phyloP scores from a whole-genome alignment of 2,888 invertebrate genomes.

The Clanis bilineata region DNA sequence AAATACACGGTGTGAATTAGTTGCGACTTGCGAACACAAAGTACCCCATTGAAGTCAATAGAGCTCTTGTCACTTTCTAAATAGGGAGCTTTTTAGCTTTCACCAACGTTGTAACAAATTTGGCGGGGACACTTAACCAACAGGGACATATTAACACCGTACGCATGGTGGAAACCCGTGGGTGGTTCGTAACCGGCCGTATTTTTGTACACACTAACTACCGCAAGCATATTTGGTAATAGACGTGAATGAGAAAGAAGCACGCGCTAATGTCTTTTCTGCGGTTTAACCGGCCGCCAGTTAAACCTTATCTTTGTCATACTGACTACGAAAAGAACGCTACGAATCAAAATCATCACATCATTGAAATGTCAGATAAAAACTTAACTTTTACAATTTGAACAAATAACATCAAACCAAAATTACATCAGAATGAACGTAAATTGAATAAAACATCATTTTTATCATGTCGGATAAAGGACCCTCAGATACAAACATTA shows the following conservation, averaged over 20 bases:
- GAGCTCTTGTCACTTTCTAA: constrained; percentile 38
- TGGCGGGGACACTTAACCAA: constrained; percentile 66
- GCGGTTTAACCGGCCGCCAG: constrained; percentile 19
- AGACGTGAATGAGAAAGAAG: constrained; percentile 44
- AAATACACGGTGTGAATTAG: constrained; percentile 77
- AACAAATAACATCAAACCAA: not conserved
- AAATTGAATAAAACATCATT: not conserved
- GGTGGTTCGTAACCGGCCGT: constrained; percentile 73
- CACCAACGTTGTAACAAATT: constrained; percentile 42
- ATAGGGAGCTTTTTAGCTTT: constrained; percentile 57
- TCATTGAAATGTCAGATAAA: no score
- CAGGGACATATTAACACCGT: constrained; percentile 74
- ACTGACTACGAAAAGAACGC: not conserved
- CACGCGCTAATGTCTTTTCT: constrained; percentile 34
- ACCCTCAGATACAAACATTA: constrained; percentile 3
- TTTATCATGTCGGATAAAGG: not conserved
- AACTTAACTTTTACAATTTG: not conserved
- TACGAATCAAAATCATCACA: no score
- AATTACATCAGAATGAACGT: not conserved
- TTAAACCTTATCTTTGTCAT: not conserved
- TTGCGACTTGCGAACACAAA: constrained; percentile 48
- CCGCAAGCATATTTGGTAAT: constrained; percentile 62
- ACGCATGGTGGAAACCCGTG: constrained; percentile 69
- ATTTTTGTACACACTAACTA: constrained; percentile 62
- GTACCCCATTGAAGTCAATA: constrained; percentile 27